Evolutionary conservation across 2,113 vertebrate genomes (phyloP).

Genomic region (Cercocebus atys): DNA sequence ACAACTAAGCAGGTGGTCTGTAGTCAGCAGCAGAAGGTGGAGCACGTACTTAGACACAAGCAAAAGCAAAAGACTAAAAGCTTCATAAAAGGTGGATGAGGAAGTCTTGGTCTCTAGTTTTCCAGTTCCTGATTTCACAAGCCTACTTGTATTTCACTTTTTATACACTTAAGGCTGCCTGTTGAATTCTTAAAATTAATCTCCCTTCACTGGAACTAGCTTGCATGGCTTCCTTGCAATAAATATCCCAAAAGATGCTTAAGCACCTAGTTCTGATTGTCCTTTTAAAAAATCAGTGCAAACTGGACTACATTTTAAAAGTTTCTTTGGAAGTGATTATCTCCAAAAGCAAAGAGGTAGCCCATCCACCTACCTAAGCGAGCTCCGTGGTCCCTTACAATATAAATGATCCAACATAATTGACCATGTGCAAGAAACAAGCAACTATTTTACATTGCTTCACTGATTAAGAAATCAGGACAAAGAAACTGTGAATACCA

Average conservation of each 20-base stretch:
- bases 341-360: background rate
- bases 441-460: background rate
- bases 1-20: background rate
- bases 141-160: background rate
- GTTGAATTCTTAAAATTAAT: conserved; percentile 14
- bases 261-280: background rate
- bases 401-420: background rate
- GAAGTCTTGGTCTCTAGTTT: background rate
- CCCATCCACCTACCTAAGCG: background rate
- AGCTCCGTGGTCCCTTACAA: conserved; percentile 29
- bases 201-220: background rate
- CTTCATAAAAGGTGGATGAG: background rate
- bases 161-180: conserved; percentile 6
- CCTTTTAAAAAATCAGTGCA: background rate
- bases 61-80: background rate
- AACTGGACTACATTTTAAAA: background rate
- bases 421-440: background rate
- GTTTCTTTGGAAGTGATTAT: background rate
- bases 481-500: background rate
- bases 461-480: conserved; percentile 8
- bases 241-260: background rate
- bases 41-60: background rate
- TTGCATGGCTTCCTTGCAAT: conserved; percentile 15
- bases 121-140: background rate
- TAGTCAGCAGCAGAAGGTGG: background rate